Evolutionary conservation across 1,140 invertebrate species (phyloP).

Genomic region (Ips typographus): DNA sequence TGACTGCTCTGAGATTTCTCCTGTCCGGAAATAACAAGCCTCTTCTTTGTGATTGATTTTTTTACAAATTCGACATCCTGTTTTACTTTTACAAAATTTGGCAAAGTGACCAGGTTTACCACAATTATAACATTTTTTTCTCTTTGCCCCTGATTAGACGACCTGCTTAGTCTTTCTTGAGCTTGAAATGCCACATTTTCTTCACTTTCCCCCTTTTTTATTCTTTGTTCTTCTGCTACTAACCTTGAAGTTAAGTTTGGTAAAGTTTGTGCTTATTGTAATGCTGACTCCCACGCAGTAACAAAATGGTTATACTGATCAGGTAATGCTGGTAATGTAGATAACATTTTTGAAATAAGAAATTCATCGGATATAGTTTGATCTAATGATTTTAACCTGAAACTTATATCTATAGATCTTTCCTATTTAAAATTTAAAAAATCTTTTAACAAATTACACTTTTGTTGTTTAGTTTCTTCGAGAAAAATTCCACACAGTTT

Average conservation of each 20-base stretch:
- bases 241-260: slow-evolving; percentile 17
- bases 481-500: slow-evolving; percentile 1
- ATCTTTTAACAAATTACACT: neutral
- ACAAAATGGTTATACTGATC: slow-evolving; percentile 16
- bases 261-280: neutral
- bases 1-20: too few relatives aligned
- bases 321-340: slow-evolving; percentile 2
- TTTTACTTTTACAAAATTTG: neutral
- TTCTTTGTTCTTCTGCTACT: slow-evolving; percentile 14
- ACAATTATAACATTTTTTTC: slow-evolving; percentile 19
- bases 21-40: slow-evolving; percentile 14
- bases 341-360: slow-evolving; percentile 13
- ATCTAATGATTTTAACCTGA: slow-evolving; percentile 1
- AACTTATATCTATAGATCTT: neutral
- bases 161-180: too few relatives aligned
- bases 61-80: slow-evolving; percentile 21
- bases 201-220: slow-evolving; percentile 8
- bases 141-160: neutral
- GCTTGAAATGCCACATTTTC: slow-evolving; percentile 19
- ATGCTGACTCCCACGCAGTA: slow-evolving; percentile 22
- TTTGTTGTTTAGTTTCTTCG: neutral
- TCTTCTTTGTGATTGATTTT: slow-evolving; percentile 18
- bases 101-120: slow-evolving; percentile 7
- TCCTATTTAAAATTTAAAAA: neutral
- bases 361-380: slow-evolving; percentile 9